phyloP scores from a whole-genome alignment of 2,797 vertebrate species.

The Psittacula echo region DNA sequence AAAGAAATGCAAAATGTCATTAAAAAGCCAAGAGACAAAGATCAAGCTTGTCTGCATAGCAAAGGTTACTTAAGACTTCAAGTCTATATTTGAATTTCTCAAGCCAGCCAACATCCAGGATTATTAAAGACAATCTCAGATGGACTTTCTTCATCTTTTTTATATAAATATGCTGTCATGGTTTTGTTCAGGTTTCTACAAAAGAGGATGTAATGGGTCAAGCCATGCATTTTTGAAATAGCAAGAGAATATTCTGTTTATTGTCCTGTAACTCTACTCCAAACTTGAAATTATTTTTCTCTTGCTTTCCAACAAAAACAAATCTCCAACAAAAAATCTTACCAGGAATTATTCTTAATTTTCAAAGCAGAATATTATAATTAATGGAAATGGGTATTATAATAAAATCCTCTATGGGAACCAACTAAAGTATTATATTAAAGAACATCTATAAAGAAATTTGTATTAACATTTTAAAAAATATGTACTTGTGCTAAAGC shows the following conservation, averaged over 20 bases:
- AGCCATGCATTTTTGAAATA: neutral
- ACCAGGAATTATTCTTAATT: neutral
- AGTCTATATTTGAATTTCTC: neutral
- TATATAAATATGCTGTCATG: neutral
- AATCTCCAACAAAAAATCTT: neutral
- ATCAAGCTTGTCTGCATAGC: neutral
- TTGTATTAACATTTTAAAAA: neutral
- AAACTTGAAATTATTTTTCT: neutral
- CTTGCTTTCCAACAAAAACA: neutral
- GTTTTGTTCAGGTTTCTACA: neutral
- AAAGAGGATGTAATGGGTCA: neutral
- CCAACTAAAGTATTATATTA: neutral
- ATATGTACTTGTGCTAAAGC: neutral
- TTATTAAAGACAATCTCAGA: neutral
- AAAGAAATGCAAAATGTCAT: neutral
- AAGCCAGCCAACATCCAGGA: neutral
- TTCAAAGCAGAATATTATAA: neutral
- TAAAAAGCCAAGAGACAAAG: neutral
- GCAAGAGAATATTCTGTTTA: neutral
- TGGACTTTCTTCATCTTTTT: neutral
- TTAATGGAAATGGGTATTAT: neutral
- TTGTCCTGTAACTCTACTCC: neutral
- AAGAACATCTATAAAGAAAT: neutral
- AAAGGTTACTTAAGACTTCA: neutral
- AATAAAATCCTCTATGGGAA: neutral